Evolutionary conservation across 2,113 vertebrate genomes (phyloP).

Genomic region (Alethe castanea): DNA sequence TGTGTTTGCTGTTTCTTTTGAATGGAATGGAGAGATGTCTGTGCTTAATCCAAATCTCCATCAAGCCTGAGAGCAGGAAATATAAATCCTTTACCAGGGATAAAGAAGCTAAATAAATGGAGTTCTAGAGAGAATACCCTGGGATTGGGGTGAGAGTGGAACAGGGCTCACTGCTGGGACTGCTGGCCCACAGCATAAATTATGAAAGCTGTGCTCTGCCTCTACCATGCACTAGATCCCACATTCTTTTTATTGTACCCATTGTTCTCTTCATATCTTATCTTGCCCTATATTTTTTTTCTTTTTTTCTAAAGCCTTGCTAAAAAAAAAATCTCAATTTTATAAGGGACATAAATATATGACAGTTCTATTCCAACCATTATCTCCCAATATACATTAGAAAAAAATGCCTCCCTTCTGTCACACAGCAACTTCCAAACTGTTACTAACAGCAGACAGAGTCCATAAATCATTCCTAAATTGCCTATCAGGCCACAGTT

Average conservation of each 20-base stretch:
- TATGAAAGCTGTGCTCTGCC: background rate
- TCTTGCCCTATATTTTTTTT: background rate
- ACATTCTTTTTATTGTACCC: background rate
- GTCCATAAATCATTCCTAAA: constrained; percentile 70
- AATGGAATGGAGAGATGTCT: background rate
- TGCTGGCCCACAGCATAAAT: background rate
- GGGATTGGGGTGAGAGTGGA: background rate
- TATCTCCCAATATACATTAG: constrained; percentile 6
- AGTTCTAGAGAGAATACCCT: background rate
- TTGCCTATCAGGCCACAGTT: constrained; percentile 58
- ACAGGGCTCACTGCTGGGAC: background rate
- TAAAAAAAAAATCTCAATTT: background rate
- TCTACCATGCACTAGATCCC: background rate
- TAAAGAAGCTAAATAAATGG: background rate
- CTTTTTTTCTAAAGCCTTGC: background rate
- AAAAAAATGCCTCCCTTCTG: constrained; percentile 26
- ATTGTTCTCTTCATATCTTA: background rate
- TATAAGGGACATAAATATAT: background rate
- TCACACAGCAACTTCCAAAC: constrained; percentile 26
- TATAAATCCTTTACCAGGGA: background rate
- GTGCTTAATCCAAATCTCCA: background rate
- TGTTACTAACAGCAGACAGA: constrained; percentile 20
- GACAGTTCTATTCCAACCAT: background rate
- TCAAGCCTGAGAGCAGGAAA: background rate
- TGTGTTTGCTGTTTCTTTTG: background rate